phyloP scores from a whole-genome alignment of 1,140 invertebrate genomes.

The Magallana ariakensis region DNA sequence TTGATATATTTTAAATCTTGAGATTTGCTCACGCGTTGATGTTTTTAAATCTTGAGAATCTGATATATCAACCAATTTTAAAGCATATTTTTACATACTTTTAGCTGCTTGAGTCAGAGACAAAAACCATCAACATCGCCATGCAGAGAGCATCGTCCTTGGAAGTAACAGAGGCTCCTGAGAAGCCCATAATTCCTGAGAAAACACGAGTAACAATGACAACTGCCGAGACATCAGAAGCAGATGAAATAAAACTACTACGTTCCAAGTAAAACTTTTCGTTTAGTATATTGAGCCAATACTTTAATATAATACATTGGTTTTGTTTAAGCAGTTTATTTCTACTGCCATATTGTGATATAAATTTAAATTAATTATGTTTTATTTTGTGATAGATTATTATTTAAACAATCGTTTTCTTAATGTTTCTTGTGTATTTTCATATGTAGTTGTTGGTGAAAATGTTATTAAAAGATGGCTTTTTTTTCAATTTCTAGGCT shows the following conservation, averaged over 20 bases:
- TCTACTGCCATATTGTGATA: neutral
- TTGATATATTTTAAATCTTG: too few relatives aligned
- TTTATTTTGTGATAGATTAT: neutral
- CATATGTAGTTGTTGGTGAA: too few relatives aligned
- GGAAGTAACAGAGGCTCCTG: neutral
- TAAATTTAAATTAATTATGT: neutral
- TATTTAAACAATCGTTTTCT: too few relatives aligned
- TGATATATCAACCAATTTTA: too few relatives aligned
- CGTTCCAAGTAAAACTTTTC: neutral
- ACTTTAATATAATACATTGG: too few relatives aligned
- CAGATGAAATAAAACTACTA: neutral
- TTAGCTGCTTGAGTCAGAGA: conserved; percentile 50
- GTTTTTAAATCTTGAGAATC: too few relatives aligned
- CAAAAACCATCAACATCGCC: conserved; percentile 37
- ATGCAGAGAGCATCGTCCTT: conserved; percentile 46
- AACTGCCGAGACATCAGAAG: neutral
- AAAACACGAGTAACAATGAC: conserved; percentile 2
- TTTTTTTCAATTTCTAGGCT: conserved; percentile 8
- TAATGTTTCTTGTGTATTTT: too few relatives aligned
- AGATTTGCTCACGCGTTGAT: too few relatives aligned
- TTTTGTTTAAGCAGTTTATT: too few relatives aligned
- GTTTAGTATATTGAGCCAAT: too few relatives aligned
- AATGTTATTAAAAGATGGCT: neutral
- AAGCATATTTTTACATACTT: neutral
- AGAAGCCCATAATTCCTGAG: conserved; percentile 31